Evolutionary conservation across 2,888 invertebrate genomes (phyloP).

Genomic region (Agrypnus murinus): DNA sequence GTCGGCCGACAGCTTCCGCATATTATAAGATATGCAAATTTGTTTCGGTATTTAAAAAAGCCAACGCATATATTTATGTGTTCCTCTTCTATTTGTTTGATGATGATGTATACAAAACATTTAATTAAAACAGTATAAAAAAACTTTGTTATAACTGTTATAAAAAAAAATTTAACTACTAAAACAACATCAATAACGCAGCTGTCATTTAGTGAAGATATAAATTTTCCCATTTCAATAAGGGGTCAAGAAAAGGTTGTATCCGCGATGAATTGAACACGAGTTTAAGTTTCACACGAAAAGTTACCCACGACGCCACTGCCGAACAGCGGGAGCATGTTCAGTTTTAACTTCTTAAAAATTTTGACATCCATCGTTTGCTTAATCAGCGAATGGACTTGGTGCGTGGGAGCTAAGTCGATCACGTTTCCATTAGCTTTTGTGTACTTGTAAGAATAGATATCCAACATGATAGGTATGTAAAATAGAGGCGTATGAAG

Average conservation of each 20-base stretch:
- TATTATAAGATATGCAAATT: constrained; percentile 36
- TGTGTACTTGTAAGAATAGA: constrained; percentile 27
- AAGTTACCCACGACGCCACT: constrained; percentile 38
- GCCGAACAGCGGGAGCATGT: constrained; percentile 40
- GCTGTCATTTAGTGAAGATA: constrained; percentile 31
- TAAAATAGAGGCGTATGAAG: constrained; percentile 26
- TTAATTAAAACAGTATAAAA: background rate
- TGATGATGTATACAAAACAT: too few relatives aligned
- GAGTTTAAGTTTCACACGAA: constrained; percentile 34
- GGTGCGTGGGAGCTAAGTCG: constrained; percentile 41
- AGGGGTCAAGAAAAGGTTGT: constrained; percentile 32
- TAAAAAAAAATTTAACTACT: background rate
- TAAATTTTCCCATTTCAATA: constrained; percentile 31
- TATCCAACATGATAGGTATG: constrained; percentile 19
- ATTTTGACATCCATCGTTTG: constrained; percentile 36
- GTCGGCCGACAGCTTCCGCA: constrained; percentile 34
- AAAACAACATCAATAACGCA: constrained; percentile 25
- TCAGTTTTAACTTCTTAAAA: constrained; percentile 28
- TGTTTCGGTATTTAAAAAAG: constrained; percentile 22
- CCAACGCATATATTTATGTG: constrained; percentile 22
- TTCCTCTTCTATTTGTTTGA: constrained; percentile 25
- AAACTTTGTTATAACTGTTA: background rate
- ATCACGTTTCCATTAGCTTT: constrained; percentile 44
- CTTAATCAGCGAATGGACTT: constrained; percentile 37
- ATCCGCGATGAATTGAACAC: constrained; percentile 34